phyloP scores from a whole-genome alignment of 2,113 vertebrate species.

The Blennius ocellaris region DNA sequence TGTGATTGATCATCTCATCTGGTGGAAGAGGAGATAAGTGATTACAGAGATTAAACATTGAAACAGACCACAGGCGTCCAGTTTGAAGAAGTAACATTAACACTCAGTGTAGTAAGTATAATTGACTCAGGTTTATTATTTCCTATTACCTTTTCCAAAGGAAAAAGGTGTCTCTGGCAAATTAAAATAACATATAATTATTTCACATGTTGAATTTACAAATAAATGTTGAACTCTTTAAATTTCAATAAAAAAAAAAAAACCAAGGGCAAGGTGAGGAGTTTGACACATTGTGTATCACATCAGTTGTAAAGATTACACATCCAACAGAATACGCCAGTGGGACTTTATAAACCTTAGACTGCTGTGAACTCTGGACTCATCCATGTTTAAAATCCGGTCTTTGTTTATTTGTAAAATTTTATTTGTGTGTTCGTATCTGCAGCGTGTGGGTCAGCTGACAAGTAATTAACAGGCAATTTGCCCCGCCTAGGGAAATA shows the following conservation, averaged over 20 bases:
- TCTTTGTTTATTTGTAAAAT: constrained; percentile 61
- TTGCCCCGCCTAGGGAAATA: constrained; percentile 66
- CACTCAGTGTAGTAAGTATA: no score
- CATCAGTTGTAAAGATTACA: constrained; percentile 16
- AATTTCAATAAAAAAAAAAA: background rate
- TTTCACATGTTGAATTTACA: background rate
- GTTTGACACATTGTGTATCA: background rate
- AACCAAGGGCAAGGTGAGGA: background rate
- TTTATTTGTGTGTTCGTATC: constrained; percentile 26
- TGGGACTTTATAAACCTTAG: constrained; percentile 3
- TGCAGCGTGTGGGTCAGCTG: constrained; percentile 40
- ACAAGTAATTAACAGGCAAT: constrained; percentile 78
- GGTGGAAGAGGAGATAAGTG: constrained; percentile 23
- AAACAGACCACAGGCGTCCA: constrained; percentile 12
- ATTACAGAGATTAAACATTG: constrained; percentile 35
- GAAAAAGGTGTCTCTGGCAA: background rate
- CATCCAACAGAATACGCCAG: background rate
- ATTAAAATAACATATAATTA: background rate
- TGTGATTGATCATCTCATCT: constrained; percentile 44
- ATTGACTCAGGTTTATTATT: no score
- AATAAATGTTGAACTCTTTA: background rate
- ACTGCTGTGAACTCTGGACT: constrained; percentile 1
- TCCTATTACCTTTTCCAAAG: no score
- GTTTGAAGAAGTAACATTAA: background rate
- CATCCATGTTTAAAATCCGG: constrained; percentile 12